These are phyloP conservation scores for Galaxias olidus DNA, from an alignment of 2,797 vertebrate genomes.

Conservation along the genomic window DNA sequence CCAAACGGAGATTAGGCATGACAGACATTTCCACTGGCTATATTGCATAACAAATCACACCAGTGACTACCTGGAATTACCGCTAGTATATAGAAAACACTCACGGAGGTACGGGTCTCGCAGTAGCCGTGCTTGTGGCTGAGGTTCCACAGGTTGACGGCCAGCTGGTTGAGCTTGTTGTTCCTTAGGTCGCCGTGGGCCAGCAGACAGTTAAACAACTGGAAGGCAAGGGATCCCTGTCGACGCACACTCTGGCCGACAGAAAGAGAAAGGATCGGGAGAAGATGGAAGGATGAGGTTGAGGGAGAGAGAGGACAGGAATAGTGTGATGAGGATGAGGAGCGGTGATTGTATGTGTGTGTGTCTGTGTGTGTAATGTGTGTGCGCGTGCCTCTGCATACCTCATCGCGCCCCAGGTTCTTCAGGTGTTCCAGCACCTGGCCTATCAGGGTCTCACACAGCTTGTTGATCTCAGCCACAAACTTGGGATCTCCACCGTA, in stretches of 20 bases:
- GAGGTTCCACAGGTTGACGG: constrained; percentile 94
- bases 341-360: background rate
- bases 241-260: constrained; percentile 75
- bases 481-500: constrained; percentile 97
- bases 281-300: background rate
- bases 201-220: constrained; percentile 87
- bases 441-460: constrained; percentile 91
- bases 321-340: background rate
- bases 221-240: constrained; percentile 85
- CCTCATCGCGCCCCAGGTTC: constrained; percentile 89
- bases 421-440: constrained; percentile 96
- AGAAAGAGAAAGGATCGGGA: too few relatives aligned
- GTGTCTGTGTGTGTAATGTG: background rate
- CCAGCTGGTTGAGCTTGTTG: constrained; percentile 93
- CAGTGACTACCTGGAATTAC: too few relatives aligned
- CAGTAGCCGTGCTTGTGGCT: constrained; percentile 92
- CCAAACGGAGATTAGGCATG: background rate
- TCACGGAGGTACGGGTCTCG: constrained; percentile 88
- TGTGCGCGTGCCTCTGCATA: constrained; percentile 43
- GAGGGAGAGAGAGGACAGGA: background rate
- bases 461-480: constrained; percentile 88
- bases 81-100: constrained; percentile 23
- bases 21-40: too few relatives aligned
- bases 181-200: constrained; percentile 91
- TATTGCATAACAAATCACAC: too few relatives aligned